Evolutionary conservation across 2,888 invertebrate genomes (phyloP), one percentile per base, ranked within the genome.

Genomic region (Pocota personata): DNA sequence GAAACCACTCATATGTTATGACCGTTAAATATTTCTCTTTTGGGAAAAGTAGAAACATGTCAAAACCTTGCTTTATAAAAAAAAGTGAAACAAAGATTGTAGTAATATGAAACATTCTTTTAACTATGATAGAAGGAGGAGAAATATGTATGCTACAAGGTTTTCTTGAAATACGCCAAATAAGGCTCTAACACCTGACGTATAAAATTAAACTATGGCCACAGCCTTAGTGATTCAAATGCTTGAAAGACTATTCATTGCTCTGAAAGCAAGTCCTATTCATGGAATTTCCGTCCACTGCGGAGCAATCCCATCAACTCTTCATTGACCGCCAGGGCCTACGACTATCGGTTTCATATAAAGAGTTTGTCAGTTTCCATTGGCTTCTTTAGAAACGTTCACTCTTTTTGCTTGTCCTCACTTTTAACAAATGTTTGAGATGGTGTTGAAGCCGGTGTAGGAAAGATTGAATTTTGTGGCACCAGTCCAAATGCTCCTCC

Each of bases 381-480:
- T 21, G 12, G 27, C 16, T 27, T 52, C 0, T 3, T 1, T n/a
- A 7, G 5, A 19, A 32, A 24, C 21, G 0, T 16, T 71, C 50
- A 86, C 19, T 86, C 86, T 10, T 57, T 86, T 24, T 46, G 76
- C 19, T 72, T 82, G 19, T 82, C 82, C 40, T 86, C 86, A 43
- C 35, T 86, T 46, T 80, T 82, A 3, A 67, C 32, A 32, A 43
- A 57, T 10, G 12, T 14, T 14, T 82, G 82, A 7, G 62, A 43
- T 3, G 86, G 75, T 7, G 83, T 87, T 52, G 76, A 75, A 43
- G 66, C 71, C 35, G 76, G 84, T 60, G 78, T 82, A 7, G 79
- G 88, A 58, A 89, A 89, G 87, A 82, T 89, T 78, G 73, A 84
- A 12, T 46, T 75, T 48, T 69, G 88, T 58, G 19, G 71, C 79